A percentile compares a stretch with the other conserved stretches of the same genome.
Conservation (phyloP, 1,140 invertebrate species). For the Dendrolimus kikuchii region DNA sequence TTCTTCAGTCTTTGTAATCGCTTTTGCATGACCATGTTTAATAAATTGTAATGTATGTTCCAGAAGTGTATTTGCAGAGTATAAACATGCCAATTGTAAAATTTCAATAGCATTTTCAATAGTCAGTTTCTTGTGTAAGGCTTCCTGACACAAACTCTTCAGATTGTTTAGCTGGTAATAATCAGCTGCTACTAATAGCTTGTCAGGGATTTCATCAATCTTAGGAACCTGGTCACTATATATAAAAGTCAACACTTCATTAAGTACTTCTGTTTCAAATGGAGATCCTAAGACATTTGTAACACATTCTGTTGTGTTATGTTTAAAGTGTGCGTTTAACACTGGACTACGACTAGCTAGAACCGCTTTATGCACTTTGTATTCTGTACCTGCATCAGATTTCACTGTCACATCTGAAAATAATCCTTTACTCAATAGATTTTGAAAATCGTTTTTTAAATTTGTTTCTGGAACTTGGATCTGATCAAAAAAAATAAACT, state of each 20-base stretch:
- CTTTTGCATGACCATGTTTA: conserved; percentile 56
- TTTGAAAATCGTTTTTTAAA: conserved; percentile 55
- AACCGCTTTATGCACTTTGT: conserved; percentile 59
- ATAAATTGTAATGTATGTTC: conserved; percentile 56
- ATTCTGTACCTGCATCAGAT: conserved; percentile 47
- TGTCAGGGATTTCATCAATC: conserved; percentile 62
- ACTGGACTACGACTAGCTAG: conserved; percentile 74
- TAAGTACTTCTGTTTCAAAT: conserved; percentile 76
- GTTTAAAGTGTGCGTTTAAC: conserved; percentile 81
- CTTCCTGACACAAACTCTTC: conserved; percentile 59
- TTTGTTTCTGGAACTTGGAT: conserved; percentile 50
- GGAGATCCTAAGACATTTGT: conserved; percentile 73
- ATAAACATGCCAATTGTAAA: conserved; percentile 51
- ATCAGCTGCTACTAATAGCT: conserved; percentile 62
- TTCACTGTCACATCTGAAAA: conserved; percentile 62
- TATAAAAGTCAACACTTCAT: conserved; percentile 78
- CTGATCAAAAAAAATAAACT: conserved; percentile 55
- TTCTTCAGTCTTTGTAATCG: conserved; percentile 56
- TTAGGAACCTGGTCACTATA: conserved; percentile 79
- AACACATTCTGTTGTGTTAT: conserved; percentile 77
- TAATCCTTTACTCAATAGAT: conserved; percentile 44
- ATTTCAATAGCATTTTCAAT: conserved; percentile 62
- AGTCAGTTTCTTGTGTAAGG: conserved; percentile 55
- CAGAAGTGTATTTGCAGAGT: conserved; percentile 50
- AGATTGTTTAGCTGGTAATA: conserved; percentile 59